Percentiles rank a stretch among this genome's conserved stretches.
phyloP scores from a whole-genome alignment of 64 coral and sea anemone genomes.

The Trachythela sp. region DNA sequence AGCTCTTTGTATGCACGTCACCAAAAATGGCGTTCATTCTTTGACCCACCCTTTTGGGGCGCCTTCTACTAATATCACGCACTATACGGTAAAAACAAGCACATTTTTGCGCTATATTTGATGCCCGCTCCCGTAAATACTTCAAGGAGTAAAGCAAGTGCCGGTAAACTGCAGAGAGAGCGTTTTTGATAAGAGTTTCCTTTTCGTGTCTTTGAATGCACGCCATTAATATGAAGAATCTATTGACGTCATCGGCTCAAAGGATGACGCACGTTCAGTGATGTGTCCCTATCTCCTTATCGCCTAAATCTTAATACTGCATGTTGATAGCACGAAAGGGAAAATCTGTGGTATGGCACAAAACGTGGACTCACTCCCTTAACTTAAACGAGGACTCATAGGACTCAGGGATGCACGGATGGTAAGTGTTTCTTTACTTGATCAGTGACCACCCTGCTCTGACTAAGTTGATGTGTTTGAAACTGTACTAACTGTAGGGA shows the following conservation, averaged over 20 bases:
- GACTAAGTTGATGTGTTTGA: no score
- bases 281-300: not conserved
- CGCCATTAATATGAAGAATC: constrained; percentile 3
- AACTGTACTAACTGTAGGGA: no score
- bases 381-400: no score
- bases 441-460: no score
- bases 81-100: not conserved
- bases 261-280: not conserved
- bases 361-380: not conserved
- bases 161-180: not conserved
- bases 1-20: not conserved
- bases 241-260: not conserved
- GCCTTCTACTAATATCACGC: not conserved
- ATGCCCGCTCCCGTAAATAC: not conserved
- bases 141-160: not conserved
- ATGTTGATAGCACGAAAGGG: constrained; percentile 6
- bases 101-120: not conserved
- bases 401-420: no score
- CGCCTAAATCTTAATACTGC: not conserved
- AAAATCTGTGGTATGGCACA: not conserved
- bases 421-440: no score
- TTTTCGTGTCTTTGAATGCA: not conserved
- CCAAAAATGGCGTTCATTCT: constrained; percentile 7
- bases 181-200: not conserved
- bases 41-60: not conserved